Base-by-base conservation (phyloP, 2,888 invertebrate species). In the Clivina fossor region DNA sequence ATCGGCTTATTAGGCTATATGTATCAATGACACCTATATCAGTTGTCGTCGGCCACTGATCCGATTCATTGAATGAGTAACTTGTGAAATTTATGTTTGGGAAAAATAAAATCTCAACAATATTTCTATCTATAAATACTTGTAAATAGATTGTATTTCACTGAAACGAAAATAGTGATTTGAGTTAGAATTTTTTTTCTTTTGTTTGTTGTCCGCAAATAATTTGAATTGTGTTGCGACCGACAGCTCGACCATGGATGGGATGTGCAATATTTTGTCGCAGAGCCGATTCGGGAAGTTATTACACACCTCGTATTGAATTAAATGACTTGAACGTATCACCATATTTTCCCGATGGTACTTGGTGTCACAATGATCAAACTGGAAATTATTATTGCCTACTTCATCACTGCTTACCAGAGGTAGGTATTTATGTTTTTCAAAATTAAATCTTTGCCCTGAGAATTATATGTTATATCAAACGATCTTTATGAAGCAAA, bases 271-370 rank as follows among this genome's bases (percentile, higher is more conserved):
- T 90, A 64, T 90, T 88, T 73, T 90, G 89, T 69, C 79, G 81
- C 24, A 78, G 84, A 20, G 78, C 77, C 40, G 80, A 81, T 56
- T 81, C 81, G 19, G 82, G 82, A 1, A 82, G 81, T 4, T 89
- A 82, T 73, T 89, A 88, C 72, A 86, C 89, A 18, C 88, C 89
- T 1, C 78, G 87, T 3, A 77, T 87, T 9, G 88, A 89, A 71
- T 77, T 89, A 46, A 87, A 88, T 68, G 86, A 86, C 69, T 77
- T 84, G 28, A 85, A 86, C 4, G 74, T 84, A 24, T 82, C 86
- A 65, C 83, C 87, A 0, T 86, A 86, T 72, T 86, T 88, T 67
- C 89, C 90, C 0, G 89, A 89, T 73, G 89, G 89, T 9, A 89
- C 88, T 2, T 87, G 86, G 86, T 90, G 89, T 68, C 86, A 89